These are phyloP conservation scores for Perca flavescens DNA, from an alignment of 2,113 vertebrate species.

Conservation along the genomic window DNA sequence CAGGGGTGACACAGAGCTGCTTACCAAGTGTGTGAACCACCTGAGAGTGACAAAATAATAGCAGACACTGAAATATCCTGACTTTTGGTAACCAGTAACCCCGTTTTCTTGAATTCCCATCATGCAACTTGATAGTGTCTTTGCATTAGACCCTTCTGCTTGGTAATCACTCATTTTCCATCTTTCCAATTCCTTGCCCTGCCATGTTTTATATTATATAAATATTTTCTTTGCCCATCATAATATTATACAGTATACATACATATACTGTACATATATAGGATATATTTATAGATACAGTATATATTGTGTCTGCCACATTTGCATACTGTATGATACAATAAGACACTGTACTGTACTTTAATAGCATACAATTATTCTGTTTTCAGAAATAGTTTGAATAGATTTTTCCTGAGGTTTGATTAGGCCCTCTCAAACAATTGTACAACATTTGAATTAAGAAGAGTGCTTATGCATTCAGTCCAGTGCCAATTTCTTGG, in stretches of 20 bases:
- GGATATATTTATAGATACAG: too few relatives aligned
- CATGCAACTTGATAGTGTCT: too few relatives aligned
- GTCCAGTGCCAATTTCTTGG: conserved; percentile 7
- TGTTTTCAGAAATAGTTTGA: conserved; percentile 1
- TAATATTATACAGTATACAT: too few relatives aligned
- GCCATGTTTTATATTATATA: too few relatives aligned
- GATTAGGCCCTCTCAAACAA: background rate
- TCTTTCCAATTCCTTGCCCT: too few relatives aligned
- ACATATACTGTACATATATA: too few relatives aligned
- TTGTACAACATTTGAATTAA: background rate
- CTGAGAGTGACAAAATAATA: background rate
- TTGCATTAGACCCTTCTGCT: too few relatives aligned
- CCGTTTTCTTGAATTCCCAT: too few relatives aligned
- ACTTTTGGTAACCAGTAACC: too few relatives aligned
- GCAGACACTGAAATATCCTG: too few relatives aligned
- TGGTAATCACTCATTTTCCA: too few relatives aligned
- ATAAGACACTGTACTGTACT: background rate
- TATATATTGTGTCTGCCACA: background rate
- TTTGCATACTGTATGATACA: background rate
- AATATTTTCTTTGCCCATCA: too few relatives aligned
- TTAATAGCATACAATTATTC: background rate
- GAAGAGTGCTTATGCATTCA: conserved; percentile 21
- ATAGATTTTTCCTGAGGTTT: background rate
- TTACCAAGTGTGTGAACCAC: background rate
- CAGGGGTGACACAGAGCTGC: background rate